A percentile compares a stretch with the other conserved stretches of the same genome.
Evolutionary conservation across 2,797 vertebrate species (phyloP).

Genomic region (Martes flavigula): DNA sequence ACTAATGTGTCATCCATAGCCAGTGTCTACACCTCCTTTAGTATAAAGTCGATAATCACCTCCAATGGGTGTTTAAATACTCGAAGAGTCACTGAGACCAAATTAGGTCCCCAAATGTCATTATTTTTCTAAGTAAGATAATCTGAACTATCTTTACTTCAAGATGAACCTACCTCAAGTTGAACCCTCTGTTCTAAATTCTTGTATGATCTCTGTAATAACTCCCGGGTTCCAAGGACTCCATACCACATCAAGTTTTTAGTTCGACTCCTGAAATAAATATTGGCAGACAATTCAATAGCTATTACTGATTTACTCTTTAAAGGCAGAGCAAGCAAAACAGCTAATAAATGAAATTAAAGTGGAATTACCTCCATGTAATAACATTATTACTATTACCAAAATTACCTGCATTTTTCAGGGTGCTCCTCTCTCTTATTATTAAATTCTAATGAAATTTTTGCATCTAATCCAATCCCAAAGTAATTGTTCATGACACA

Average conservation of each 20-base stretch:
- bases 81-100: not conserved
- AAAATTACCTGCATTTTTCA: constrained; percentile 95
- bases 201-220: constrained; percentile 97
- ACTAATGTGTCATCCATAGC: not conserved
- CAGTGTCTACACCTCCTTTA: not conserved
- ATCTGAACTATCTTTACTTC: not conserved
- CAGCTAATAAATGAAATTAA: constrained; percentile 53
- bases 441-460: constrained; percentile 99
- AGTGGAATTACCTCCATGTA: constrained; percentile 19
- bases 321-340: constrained; percentile 41
- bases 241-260: constrained; percentile 99
- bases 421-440: constrained; percentile 98
- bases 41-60: not conserved
- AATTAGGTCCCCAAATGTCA: not conserved
- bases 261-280: constrained; percentile 92
- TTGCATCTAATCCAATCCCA: constrained; percentile 97
- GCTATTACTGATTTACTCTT: constrained; percentile 6
- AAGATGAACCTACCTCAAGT: constrained; percentile 90
- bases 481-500: constrained; percentile 99
- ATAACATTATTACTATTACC: constrained; percentile 5
- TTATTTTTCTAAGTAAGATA: not conserved
- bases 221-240: constrained; percentile 96
- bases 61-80: not conserved
- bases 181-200: constrained; percentile 99
- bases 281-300: not conserved